Evolutionary conservation across 2,797 vertebrate genomes (phyloP).

Genomic region (Lithobates sylvaticus): DNA sequence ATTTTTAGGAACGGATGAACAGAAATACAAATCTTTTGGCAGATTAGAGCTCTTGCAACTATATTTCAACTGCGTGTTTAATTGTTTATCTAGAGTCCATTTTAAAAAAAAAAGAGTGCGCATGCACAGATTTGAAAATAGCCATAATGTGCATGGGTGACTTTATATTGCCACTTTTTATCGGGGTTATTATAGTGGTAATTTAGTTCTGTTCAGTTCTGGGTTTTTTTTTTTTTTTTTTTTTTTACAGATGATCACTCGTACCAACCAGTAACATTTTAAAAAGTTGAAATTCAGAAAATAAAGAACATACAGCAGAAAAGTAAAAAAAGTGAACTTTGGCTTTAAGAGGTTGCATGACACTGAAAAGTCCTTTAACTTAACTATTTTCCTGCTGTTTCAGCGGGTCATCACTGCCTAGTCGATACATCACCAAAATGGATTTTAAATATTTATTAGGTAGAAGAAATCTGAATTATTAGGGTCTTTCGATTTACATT

Average conservation of each 20-base stretch:
- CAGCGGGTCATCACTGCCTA: slow-evolving; percentile 25
- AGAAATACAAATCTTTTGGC: no score
- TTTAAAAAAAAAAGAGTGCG: no score
- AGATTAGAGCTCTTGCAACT: no score
- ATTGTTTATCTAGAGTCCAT: no score
- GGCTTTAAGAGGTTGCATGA: not conserved
- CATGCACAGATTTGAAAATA: no score
- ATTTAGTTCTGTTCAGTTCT: no score
- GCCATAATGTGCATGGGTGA: no score
- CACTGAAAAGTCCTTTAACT: slow-evolving; percentile 24
- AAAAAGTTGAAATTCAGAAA: not conserved
- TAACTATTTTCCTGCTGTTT: slow-evolving; percentile 33
- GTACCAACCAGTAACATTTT: not conserved
- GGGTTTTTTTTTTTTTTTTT: no score
- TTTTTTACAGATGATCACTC: no score
- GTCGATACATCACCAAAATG: slow-evolving; percentile 51
- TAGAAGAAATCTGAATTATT: slow-evolving; percentile 45
- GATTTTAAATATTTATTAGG: slow-evolving; percentile 56
- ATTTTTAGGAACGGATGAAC: no score
- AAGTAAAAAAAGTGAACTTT: not conserved
- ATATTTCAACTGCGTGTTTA: not conserved
- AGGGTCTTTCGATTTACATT: slow-evolving; percentile 49
- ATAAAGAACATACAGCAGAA: not conserved
- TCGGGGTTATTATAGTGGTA: no score
- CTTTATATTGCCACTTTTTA: no score